Evolutionary conservation across 2,797 vertebrate genomes (phyloP).

Genomic region (Oryzias dopingdopingensis): DNA sequence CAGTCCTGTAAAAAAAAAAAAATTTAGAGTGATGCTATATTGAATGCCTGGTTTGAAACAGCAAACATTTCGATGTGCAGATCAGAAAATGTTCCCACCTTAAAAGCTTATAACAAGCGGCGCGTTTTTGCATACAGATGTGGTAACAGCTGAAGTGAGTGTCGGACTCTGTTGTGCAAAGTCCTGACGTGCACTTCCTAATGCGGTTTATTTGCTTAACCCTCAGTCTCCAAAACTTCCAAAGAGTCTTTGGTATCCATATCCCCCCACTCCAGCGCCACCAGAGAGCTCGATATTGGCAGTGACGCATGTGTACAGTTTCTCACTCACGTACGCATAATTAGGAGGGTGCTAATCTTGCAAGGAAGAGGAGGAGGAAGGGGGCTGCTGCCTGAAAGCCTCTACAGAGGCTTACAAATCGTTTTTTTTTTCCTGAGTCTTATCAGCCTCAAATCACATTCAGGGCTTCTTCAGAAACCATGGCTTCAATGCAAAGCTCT

Average conservation of each 20-base stretch:
- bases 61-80: no score
- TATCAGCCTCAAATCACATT: slow-evolving; percentile 11
- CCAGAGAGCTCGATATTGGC: slow-evolving; percentile 42
- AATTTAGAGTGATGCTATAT: not conserved
- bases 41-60: no score
- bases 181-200: slow-evolving; percentile 19
- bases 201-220: slow-evolving; percentile 55
- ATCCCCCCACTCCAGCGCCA: slow-evolving; percentile 9
- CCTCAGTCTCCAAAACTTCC: slow-evolving; percentile 31
- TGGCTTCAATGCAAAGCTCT: slow-evolving; percentile 1
- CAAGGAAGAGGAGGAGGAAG: slow-evolving; percentile 8
- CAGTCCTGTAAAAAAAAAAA: not conserved
- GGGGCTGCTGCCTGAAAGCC: slow-evolving; percentile 19
- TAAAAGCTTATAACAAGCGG: not conserved
- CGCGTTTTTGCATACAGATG: slow-evolving; percentile 3
- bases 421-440: slow-evolving; percentile 10
- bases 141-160: slow-evolving; percentile 4
- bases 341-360: slow-evolving; percentile 50
- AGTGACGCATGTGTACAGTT: slow-evolving; percentile 56
- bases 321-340: slow-evolving; percentile 59
- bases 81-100: not conserved
- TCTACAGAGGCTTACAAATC: slow-evolving; percentile 12
- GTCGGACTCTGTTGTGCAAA: slow-evolving; percentile 16
- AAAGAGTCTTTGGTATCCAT: slow-evolving; percentile 58
- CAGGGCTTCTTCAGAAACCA: slow-evolving; percentile 4